These are phyloP conservation scores for Phoxinus phoxinus DNA, from an alignment of 2,113 vertebrate genomes.

Conservation along the genomic window DNA sequence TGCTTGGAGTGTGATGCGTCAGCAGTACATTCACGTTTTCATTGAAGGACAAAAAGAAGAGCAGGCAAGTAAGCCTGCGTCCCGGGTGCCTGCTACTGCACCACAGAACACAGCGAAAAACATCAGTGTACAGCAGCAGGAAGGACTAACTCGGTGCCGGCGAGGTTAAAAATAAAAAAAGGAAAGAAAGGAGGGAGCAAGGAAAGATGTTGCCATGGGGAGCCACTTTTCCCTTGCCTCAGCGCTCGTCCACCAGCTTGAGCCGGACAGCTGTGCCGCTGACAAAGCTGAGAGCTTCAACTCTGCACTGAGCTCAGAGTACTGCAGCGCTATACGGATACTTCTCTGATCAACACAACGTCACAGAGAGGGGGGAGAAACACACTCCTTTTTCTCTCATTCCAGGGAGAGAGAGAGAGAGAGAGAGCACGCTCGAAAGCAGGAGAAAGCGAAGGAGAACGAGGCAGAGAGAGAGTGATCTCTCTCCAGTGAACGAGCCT, in stretches of 20 bases:
- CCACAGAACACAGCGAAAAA: conserved; percentile 62
- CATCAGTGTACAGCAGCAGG: conserved; percentile 33
- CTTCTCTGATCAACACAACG: conserved; percentile 62
- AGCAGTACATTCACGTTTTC: conserved; percentile 87
- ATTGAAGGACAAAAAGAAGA: conserved; percentile 84
- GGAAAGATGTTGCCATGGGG: conserved; percentile 64
- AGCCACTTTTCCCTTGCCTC: conserved; percentile 66
- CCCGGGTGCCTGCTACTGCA: conserved; percentile 70
- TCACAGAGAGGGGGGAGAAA: conserved; percentile 57
- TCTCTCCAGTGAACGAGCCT: conserved; percentile 44
- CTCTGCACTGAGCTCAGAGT: conserved; percentile 76
- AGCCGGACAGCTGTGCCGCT: conserved; percentile 52
- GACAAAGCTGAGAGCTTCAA: conserved; percentile 75
- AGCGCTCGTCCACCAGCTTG: conserved; percentile 65
- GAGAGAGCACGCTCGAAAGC: conserved; percentile 57
- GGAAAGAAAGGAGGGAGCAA: conserved; percentile 29
- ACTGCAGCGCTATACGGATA: conserved; percentile 64
- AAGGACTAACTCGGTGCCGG: conserved; percentile 59
- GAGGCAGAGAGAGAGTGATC: conserved; percentile 55
- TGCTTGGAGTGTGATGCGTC: conserved; percentile 84
- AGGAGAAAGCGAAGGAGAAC: conserved; percentile 43
- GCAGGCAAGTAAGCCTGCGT: conserved; percentile 73
- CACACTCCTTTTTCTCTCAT: conserved; percentile 54
- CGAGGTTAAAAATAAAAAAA: conserved; percentile 43
- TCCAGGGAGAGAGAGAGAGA: conserved; percentile 59